Conservation (phyloP, 2,113 vertebrate species). For the Bufo bufo region DNA sequence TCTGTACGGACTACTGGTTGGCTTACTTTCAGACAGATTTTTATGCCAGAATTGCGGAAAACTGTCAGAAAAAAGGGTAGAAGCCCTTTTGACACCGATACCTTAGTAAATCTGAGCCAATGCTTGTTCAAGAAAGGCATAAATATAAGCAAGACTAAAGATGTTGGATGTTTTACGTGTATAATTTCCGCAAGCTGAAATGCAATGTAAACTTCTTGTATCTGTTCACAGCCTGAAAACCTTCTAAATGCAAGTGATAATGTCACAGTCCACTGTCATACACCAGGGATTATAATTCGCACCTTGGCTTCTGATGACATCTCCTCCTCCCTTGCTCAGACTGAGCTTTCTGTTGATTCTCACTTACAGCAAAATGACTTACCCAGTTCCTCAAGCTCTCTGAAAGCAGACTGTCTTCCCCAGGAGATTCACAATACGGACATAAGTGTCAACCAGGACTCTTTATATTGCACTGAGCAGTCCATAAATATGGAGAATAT, state of each 20-base stretch:
- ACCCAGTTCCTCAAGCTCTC: constrained; percentile 68
- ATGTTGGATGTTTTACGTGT: neutral
- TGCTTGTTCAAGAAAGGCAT: no score
- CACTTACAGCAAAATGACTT: constrained; percentile 72
- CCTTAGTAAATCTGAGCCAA: no score
- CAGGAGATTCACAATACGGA: constrained; percentile 69
- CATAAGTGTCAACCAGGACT: constrained; percentile 66
- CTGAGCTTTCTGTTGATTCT: constrained; percentile 78
- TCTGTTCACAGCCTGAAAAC: constrained; percentile 81
- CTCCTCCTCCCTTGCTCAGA: constrained; percentile 79
- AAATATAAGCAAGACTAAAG: no score
- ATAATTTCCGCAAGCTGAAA: neutral
- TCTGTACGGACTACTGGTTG: no score
- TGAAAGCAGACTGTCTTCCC: constrained; percentile 74
- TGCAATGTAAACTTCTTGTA: neutral
- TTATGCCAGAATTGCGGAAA: no score
- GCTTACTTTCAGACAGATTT: no score
- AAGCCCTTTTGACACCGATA: no score
- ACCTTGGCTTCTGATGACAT: constrained; percentile 87
- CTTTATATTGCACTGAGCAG: constrained; percentile 66
- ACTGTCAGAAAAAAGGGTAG: no score
- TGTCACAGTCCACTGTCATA: constrained; percentile 84
- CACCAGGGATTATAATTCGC: constrained; percentile 92
- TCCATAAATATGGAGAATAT: constrained; percentile 73
- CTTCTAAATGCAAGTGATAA: constrained; percentile 86